Evolutionary conservation across 2,888 invertebrate species (phyloP), one percentile per base, ranked within the genome.

Genomic region (Brachynemurus nebulosus): DNA sequence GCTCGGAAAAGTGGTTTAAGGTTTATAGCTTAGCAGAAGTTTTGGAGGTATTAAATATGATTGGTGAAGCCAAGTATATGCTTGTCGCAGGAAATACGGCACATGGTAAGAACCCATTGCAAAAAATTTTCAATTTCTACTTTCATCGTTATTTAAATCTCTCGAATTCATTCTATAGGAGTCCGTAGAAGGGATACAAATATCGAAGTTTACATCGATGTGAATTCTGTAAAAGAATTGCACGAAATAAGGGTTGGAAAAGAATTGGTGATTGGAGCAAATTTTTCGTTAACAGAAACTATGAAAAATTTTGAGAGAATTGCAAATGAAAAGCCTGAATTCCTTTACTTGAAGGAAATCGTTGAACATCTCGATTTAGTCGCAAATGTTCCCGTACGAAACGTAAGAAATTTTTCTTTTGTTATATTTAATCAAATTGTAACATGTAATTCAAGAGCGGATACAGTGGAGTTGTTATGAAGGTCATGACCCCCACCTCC

Each of bases 71-170:
- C 3, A 63, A 65, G 8, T 81, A 78, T 53, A 67, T 72, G 52
- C 57, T 86, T 1, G 71, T 84, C 3, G 79, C 78, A 17, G 86
- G 86, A 18, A 84, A 85, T 56, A 85, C 85, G 1, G 82, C 79
- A 4, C 74, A 73, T 62, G 86, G 86, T 80, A 33, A 27, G n/a
- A n/a, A n/a, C n/a, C n/a, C n/a, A n/a, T n/a, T n/a, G n/a, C n/a
- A n/a, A n/a, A n/a, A n/a, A n/a, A n/a, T n/a, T n/a, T n/a, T n/a
- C n/a, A n/a, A n/a, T n/a, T n/a, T n/a, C n/a, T n/a, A n/a, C n/a
- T n/a, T n/a, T n/a, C n/a, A n/a, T n/a, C n/a, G n/a, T n/a, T n/a
- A n/a, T n/a, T n/a, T n/a, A n/a, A n/a, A n/a, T n/a, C n/a, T n/a
- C n/a, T n/a, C n/a, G n/a, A n/a, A n/a, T n/a, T n/a, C n/a, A n/a